Evolutionary conservation across 64 coral and sea anemone species (phyloP).

Genomic region (Montipora cactus): DNA sequence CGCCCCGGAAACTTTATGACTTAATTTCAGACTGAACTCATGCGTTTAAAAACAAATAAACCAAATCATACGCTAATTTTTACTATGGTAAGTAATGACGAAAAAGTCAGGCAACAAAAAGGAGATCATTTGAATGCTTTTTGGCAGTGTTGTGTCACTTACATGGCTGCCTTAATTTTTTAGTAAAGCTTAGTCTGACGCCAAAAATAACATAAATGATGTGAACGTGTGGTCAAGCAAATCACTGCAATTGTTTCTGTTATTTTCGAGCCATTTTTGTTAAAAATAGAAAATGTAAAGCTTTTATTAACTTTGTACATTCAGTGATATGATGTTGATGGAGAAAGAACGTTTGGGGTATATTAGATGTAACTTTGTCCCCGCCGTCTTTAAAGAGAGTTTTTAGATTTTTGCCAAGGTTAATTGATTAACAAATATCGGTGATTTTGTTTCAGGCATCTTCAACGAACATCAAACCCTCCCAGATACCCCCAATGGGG

Average conservation of each 20-base stretch:
- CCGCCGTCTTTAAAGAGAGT: no score
- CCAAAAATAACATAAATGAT: background rate
- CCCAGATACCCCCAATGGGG: constrained; percentile 67
- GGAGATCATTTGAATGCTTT: background rate
- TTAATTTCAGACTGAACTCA: no score
- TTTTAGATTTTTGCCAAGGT: no score
- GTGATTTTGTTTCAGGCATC: constrained; percentile 2
- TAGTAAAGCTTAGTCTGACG: background rate
- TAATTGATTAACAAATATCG: background rate
- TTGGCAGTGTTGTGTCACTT: background rate
- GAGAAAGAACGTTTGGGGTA: no score
- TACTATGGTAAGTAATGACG: background rate
- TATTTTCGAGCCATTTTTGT: background rate
- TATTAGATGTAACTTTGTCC: no score
- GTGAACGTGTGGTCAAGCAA: background rate
- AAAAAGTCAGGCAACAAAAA: background rate
- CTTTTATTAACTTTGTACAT: background rate
- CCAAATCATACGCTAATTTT: background rate
- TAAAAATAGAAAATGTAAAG: background rate
- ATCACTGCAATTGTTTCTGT: background rate
- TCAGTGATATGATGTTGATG: background rate
- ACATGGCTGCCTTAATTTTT: no score
- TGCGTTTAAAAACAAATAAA: background rate
- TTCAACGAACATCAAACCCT: constrained; percentile 29
- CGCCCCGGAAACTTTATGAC: background rate